Conservation (phyloP, 2,113 vertebrate species). For the Romanogobio albipinnatus region DNA sequence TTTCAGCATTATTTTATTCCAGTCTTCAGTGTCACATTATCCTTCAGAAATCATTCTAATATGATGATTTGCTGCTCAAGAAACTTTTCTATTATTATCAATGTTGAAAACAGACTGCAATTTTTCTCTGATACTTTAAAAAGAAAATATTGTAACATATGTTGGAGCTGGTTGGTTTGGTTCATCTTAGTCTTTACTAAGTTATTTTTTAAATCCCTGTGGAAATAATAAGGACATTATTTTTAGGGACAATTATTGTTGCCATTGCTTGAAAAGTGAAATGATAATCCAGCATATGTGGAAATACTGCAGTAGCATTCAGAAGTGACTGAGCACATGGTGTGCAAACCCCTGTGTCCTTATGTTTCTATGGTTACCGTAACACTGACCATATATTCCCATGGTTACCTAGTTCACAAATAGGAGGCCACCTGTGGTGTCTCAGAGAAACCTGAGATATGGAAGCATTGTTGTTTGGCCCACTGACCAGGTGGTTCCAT, state of each 20-base stretch:
- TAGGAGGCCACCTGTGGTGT: slow-evolving; percentile 25
- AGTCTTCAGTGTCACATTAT: too few relatives aligned
- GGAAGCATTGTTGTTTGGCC: not conserved
- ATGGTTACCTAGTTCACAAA: slow-evolving; percentile 34
- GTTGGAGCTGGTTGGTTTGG: not conserved
- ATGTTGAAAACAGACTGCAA: too few relatives aligned
- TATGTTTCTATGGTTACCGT: slow-evolving; percentile 46
- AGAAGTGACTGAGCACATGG: slow-evolving; percentile 33
- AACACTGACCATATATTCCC: slow-evolving; percentile 34
- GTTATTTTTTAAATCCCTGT: not conserved
- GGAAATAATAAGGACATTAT: not conserved
- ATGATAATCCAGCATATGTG: not conserved
- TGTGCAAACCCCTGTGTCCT: not conserved
- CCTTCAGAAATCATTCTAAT: too few relatives aligned
- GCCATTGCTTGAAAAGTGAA: not conserved
- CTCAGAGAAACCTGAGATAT: slow-evolving; percentile 47
- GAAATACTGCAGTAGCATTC: not conserved
- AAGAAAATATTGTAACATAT: not conserved
- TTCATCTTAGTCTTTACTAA: not conserved
- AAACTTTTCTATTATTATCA: too few relatives aligned
- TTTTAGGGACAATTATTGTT: not conserved
- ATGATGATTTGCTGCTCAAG: too few relatives aligned
- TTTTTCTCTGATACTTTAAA: too few relatives aligned
- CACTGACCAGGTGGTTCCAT: slow-evolving; percentile 48
- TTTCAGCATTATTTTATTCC: too few relatives aligned